Base-by-base conservation (phyloP, 2,797 vertebrate species). In the Triplophysa yarkandensis region DNA sequence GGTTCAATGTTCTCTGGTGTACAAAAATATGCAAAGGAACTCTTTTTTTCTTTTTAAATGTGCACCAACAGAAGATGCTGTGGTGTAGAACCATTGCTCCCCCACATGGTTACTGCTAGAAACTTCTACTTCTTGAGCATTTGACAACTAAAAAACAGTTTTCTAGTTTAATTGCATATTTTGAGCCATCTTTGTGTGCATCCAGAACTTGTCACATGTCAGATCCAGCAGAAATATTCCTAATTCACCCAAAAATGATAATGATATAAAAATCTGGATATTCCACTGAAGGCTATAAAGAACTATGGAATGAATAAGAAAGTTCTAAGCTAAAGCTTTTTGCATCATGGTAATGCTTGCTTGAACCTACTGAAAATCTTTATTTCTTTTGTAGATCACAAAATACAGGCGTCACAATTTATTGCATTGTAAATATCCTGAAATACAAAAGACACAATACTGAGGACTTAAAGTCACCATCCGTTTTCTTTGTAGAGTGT, bases 1-100 rank as follows among this genome's bases (percentile, higher is more conserved):
- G 60, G 25, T 44, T 30, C 55, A 50, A 77, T 72, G 65, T 77
- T 80, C 78, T 78, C 76, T 74, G 70, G 80, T 80, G 81, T 71
- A 67, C 70, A 19, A 19, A 71, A 67, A 55, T 60, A n/a, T 16
- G 78, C 75, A 79, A 46, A 70, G 74, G 80, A 69, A 74, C 70
- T 80, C 85, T 80, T 79, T 82, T 82, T 72, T 79, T 83, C 9
- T 36, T 36, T 36, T 81, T 77, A 78, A 77, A 61, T 63, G 2
- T 39, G 54, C 13, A 27, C 71, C 21, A 44, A 62, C 34, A 21
- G n/a, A 60, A 0, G 4, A 41, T 16, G 3, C 5, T 4, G 23
- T 39, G 55, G 50, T 61, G 73, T 82, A 79, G 87, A 84, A 52
- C 82, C 77, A 84, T 81, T 87, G 83, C 87, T 73, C 87, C 89